Conservation (phyloP, 2,888 invertebrate genomes). For the Cephus spinipes region DNA sequence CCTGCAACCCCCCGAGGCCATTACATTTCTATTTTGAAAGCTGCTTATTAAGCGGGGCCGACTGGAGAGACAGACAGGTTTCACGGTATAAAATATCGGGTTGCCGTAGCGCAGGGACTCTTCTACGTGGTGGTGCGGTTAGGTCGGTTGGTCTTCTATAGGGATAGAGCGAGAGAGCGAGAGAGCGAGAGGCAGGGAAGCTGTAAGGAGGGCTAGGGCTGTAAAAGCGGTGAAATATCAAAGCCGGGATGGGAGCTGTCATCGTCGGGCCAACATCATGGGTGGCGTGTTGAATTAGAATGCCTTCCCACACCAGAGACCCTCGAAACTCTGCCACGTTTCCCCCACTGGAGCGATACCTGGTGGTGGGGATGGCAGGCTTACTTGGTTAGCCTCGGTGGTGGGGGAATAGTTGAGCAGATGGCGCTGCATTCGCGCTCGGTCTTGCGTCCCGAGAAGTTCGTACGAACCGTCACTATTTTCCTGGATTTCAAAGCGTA, state of each 20-base stretch:
- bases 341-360: constrained; percentile 57
- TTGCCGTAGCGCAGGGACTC: constrained; percentile 55
- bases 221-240: constrained; percentile 67
- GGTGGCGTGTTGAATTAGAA: constrained; percentile 68
- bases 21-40: constrained; percentile 68
- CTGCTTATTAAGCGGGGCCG: constrained; percentile 66
- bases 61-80: constrained; percentile 64
- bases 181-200: constrained; percentile 23
- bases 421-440: constrained; percentile 41
- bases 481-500: constrained; percentile 53
- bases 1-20: constrained; percentile 41
- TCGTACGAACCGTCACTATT: constrained; percentile 49
- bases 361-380: constrained; percentile 67
- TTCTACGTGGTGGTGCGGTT: constrained; percentile 48
- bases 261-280: constrained; percentile 67
- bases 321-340: constrained; percentile 48
- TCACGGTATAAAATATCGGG: constrained; percentile 66
- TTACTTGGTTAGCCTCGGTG: constrained; percentile 57
- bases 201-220: constrained; percentile 39
- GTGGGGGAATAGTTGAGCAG: constrained; percentile 36
- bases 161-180: constrained; percentile 23
- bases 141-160: constrained; percentile 34
- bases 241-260: constrained; percentile 68
- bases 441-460: constrained; percentile 36
- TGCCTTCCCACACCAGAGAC: constrained; percentile 59